Evolutionary conservation across 2,113 vertebrate species (phyloP).

Genomic region (Setophaga kirtlandii): DNA sequence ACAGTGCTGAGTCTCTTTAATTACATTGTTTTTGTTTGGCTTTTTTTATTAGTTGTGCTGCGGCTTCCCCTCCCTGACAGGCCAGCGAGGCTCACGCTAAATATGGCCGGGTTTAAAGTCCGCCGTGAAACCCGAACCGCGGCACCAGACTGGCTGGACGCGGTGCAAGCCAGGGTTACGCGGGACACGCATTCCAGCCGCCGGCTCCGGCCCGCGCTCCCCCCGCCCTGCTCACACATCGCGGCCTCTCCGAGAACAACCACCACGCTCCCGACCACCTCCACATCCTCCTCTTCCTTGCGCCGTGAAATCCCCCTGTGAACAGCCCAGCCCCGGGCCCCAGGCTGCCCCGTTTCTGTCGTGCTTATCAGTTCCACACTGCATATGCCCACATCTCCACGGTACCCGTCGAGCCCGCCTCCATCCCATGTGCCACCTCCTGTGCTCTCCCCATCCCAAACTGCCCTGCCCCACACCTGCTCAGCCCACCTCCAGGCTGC

Average conservation of each 20-base stretch:
- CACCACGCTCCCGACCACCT: not conserved
- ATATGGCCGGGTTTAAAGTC: slow-evolving; percentile 83
- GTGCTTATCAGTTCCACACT: rapidly evolving
- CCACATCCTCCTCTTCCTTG: not conserved
- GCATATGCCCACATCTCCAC: not conserved
- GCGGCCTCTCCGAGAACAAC: not conserved
- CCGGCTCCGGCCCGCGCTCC: slow-evolving; percentile 34
- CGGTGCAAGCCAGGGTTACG: slow-evolving; percentile 74
- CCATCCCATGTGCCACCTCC: not conserved
- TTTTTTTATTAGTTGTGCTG: slow-evolving; percentile 64
- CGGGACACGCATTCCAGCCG: slow-evolving; percentile 75
- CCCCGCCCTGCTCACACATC: not conserved
- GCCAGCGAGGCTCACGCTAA: slow-evolving; percentile 76
- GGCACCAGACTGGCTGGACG: slow-evolving; percentile 92
- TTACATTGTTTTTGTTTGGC: slow-evolving; percentile 71
- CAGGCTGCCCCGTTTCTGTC: not conserved
- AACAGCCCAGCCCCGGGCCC: not conserved
- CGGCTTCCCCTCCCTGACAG: slow-evolving; percentile 53
- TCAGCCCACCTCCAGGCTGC: not conserved
- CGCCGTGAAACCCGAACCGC: slow-evolving; percentile 84
- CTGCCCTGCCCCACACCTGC: not conserved
- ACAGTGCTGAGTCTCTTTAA: slow-evolving; percentile 72
- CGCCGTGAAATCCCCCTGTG: not conserved
- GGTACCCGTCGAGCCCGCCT: not conserved
- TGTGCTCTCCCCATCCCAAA: rapidly evolving